Evolutionary conservation across 2,888 invertebrate genomes (phyloP), one percentile per base, ranked within the genome.

Genomic region (Macrosiphum euphorbiae): DNA sequence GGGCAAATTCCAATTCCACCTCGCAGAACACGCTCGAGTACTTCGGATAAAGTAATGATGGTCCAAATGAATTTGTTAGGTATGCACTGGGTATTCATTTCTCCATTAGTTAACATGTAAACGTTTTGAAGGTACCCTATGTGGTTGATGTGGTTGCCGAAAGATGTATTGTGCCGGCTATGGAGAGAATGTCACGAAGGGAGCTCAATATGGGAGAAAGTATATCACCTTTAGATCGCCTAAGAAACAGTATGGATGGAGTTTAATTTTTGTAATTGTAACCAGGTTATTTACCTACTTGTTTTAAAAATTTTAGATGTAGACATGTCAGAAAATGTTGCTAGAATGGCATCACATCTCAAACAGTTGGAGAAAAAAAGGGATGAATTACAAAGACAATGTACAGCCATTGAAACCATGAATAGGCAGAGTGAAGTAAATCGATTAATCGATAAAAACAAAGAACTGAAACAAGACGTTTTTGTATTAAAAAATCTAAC

Each of bases 401-500:
- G 93, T n/a, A 94, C 93, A 11, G 93, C 93, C 1, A 94, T 94
- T 67, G 93, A 94, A 52, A 67, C 90, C 3, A 94, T 94, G 90
- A 94, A 94, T 44, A 94, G 90, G 50, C 93, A 94, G 90, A 90
- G 93, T 85, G 93, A 94, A 86, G 90, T 94, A 3, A 94, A 94
- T 86, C 58, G 90, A 85, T 47, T 92, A 47, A 58, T 88, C 16
- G 92, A 94, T 67, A 94, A 94, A 94, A 94, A 92, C 41, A 89
- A 94, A 50, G 92, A 88, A 94, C 41, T 94, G 13, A 94, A 94
- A 85, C 97, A 97, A 95, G 98, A 98, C 95, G 96, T 98, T 95
- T 96, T 96, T 90, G 97, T 98, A 95, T 96, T 98, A 94, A 98
- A 98, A 96, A 97, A 97, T 95, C 97, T 98, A 0, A 97, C 98